Evolutionary conservation across 2,113 vertebrate genomes (phyloP).

Genomic region (Carollia perspicillata): DNA sequence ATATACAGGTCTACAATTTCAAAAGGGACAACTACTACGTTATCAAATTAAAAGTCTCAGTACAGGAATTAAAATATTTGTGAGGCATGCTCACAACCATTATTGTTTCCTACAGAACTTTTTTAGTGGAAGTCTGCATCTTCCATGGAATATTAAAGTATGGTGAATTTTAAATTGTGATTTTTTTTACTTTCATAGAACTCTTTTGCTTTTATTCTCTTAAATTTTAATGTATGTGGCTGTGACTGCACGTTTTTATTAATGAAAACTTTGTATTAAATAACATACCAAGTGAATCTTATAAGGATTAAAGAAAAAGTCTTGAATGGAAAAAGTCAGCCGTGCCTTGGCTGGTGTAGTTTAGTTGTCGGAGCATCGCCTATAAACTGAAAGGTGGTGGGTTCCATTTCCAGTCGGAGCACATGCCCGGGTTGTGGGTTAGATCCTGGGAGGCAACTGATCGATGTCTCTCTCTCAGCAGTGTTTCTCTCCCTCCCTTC

Average conservation of each 20-base stretch:
- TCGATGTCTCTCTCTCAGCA: background rate
- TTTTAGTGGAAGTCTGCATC: background rate
- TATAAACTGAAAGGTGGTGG: too few relatives aligned
- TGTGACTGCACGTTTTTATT: background rate
- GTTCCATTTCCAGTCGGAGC: too few relatives aligned
- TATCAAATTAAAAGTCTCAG: background rate
- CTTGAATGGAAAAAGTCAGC: background rate
- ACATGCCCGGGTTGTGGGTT: too few relatives aligned
- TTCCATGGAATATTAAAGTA: background rate
- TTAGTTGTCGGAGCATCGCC: too few relatives aligned
- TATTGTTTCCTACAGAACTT: background rate
- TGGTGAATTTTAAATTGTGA: background rate
- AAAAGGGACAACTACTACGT: background rate
- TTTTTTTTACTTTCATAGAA: background rate
- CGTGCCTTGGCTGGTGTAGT: too few relatives aligned
- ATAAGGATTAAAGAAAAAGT: background rate
- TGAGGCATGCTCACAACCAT: background rate
- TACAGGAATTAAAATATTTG: background rate
- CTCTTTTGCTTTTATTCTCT: background rate
- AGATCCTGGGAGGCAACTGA: background rate
- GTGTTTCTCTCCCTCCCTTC: background rate
- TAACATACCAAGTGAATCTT: background rate
- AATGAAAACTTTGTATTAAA: conserved; percentile 12
- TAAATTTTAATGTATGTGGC: conserved; percentile 9
- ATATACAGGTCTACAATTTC: background rate